Base-by-base conservation (phyloP, 2,797 vertebrate genomes). In the Manis pentadactyla region DNA sequence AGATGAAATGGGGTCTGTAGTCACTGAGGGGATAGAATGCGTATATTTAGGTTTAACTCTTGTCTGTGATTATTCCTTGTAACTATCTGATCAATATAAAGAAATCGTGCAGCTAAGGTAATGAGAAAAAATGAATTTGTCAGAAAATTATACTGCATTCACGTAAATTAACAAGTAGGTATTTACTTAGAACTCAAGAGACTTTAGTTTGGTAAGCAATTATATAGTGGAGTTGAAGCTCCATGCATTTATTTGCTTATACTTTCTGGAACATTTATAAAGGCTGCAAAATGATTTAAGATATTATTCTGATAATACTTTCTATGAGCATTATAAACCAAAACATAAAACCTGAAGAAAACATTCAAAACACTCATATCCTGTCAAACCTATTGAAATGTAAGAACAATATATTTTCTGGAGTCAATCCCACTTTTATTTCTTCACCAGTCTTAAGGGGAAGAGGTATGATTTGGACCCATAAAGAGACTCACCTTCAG, bases 231-330 rank as follows among this genome's bases (percentile, higher is more conserved):
- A 78, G 42, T 97, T 63, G 61, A 7, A 29, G 25, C 57, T 92
- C 29, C 75, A 87, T 83, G 29, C 14, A 93, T 93, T 57, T 59
- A 83, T 69, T 88, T 77, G 66, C 78, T 63, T 66, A 68, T 63
- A 92, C 37, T 87, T 96, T 87, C 51, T 61, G 59, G 5, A 89
- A 63, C 53, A 53, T 87, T 78, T 78, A 68, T 34, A 68, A 93
- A 92, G 63, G 34, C 77, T 29, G 2, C 23, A 46, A 37, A 92
- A 66, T 57, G 63, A 83, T 49, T 25, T 73, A 39, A 89, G 14
- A 49, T 78, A 59, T 85, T 92, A 90, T 39, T 85, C 34, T 29
- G 73, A 19, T 64, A 46, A 78, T 5, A 51, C 18, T 19, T 79
- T 42, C 51, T 25, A 49, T 23, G 51, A 73, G 27, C 34, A 27